Base-by-base conservation (phyloP, 2,888 invertebrate genomes). In the Pyrochroa serraticornis region DNA sequence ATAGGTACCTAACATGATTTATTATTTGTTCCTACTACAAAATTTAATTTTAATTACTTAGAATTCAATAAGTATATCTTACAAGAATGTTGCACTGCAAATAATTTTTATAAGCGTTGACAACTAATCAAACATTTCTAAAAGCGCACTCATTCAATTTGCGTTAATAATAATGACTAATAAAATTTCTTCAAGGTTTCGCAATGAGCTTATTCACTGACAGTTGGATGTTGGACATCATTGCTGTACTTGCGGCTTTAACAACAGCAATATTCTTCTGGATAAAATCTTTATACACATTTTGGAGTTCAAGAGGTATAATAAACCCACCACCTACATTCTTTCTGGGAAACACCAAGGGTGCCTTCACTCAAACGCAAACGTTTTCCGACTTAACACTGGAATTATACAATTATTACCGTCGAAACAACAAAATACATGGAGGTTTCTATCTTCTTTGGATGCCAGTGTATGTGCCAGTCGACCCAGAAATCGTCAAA, bases 391-490 rank as follows among this genome's bases (percentile, higher is more conserved):
- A 49, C n/a, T 45, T 56, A 3, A 13, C 39, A 13, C 7, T 13
- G 12, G 10, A 39, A n/a, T 14, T 44, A 1, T 50, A 56, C 31
- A 14, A 45, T 9, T 44, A 50, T 38, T 34, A 41, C 5, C 13
- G 35, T 5, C 34, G 35, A 7, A 8, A 38, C 3, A 53, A 55
- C 6, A n/a, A 50, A 12, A 58, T 57, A 39, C 60, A 67, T 38
- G 63, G 56, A 7, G 70, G 70, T 7, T 57, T 68, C 9, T 67
- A 67, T 50, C 1, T 57, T 1, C 84, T 86, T 59, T 77, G 81
- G 8, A 38, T 38, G 22, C 65, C 69, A 9, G n/a, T 37, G 30
- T 64, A 60, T 41, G 39, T 70, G 0, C 62, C 74, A 2, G 43
- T 72, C 3, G 75, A 76, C 59, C 69, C 72, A 12, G 72, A 75